Evolutionary conservation across 2,797 vertebrate genomes (phyloP).

Genomic region (Platyrinchus mystaceus): DNA sequence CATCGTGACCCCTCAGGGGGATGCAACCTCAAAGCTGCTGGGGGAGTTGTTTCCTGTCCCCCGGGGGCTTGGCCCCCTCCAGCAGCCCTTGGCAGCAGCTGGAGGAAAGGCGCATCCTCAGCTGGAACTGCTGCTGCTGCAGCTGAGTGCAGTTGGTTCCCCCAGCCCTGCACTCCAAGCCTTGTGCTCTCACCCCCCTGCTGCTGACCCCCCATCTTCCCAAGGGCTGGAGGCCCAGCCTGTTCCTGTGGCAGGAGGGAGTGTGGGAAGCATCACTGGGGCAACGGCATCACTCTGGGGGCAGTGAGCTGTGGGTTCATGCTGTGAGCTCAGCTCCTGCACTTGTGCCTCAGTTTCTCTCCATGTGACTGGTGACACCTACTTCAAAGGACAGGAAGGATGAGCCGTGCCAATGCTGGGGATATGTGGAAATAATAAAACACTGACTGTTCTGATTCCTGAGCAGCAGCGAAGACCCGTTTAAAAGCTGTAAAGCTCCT

Average conservation of each 20-base stretch:
- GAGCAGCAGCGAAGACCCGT: neutral
- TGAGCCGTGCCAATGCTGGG: neutral
- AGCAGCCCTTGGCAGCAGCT: neutral
- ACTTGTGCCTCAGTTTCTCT: neutral
- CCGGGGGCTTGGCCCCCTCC: neutral
- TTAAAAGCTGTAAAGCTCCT: neutral
- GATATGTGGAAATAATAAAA: rapidly evolving
- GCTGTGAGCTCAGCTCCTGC: neutral
- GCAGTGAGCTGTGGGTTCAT: neutral
- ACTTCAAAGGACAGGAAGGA: neutral
- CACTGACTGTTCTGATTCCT: rapidly evolving
- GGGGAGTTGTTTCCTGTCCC: neutral
- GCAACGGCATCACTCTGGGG: rapidly evolving
- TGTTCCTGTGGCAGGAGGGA: neutral
- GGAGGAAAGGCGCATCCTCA: neutral
- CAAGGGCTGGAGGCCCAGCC: neutral
- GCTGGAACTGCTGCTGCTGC: neutral
- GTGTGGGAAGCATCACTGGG: rapidly evolving
- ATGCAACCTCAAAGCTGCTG: neutral
- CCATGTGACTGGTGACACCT: rapidly evolving
- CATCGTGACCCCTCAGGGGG: rapidly evolving
- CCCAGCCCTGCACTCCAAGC: neutral
- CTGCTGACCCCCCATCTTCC: neutral
- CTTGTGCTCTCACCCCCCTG: neutral
- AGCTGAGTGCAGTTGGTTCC: neutral